Percentiles rank a stretch among this genome's conserved stretches.
Conservation (phyloP, 2,888 invertebrate genomes). For the Caenorhabditis sp. region DNA sequence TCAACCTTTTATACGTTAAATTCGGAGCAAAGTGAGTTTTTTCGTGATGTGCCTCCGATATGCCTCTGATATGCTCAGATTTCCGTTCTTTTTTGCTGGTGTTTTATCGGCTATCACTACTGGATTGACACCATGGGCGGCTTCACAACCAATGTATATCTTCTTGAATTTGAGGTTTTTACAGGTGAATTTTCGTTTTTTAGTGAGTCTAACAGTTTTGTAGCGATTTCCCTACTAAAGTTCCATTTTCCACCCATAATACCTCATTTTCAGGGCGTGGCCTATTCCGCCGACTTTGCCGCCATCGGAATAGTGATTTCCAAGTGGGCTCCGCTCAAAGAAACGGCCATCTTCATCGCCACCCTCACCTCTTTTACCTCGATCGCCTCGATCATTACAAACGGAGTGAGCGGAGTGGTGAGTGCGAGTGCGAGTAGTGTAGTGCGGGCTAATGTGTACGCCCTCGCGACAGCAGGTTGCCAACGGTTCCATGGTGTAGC, state of each 20-base stretch:
- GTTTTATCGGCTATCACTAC: constrained; percentile 67
- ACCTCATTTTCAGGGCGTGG: constrained; percentile 55
- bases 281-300: constrained; percentile 72
- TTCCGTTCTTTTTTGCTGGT: constrained; percentile 71
- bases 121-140: constrained; percentile 65
- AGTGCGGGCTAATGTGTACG: neutral
- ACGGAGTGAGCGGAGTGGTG: constrained; percentile 70
- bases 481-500: constrained; percentile 72
- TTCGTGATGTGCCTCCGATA: too few species aligned
- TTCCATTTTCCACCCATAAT: too few species aligned
- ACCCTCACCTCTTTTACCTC: constrained; percentile 77
- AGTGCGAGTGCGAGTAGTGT: neutral
- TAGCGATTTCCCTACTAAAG: too few species aligned
- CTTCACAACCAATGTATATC: constrained; percentile 45
- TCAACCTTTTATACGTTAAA: constrained; percentile 72
- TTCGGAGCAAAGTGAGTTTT: constrained; percentile 72
- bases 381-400: constrained; percentile 74
- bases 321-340: constrained; percentile 76
- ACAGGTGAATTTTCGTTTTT: constrained; percentile 59
- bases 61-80: too few species aligned
- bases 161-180: constrained; percentile 66
- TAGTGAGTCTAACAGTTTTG: too few species aligned
- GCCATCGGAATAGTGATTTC: constrained; percentile 72
- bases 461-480: neutral
- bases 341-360: constrained; percentile 77